Evolutionary conservation across 53 echinoderm and acorn worm species (phyloP).

Genomic region (Holothuria scabra): DNA sequence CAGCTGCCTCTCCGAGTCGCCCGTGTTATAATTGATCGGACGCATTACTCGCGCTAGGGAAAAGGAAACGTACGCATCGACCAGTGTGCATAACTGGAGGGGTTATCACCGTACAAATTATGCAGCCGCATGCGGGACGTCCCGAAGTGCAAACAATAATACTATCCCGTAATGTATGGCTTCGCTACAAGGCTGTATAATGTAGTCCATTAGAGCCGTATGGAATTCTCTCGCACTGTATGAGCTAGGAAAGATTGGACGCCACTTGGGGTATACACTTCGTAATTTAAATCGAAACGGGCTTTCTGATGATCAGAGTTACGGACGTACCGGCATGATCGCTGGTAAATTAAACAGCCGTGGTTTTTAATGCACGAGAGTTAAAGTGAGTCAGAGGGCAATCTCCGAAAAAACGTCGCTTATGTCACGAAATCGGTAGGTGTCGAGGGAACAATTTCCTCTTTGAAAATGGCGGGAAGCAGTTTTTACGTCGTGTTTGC

Average conservation of each 20-base stretch:
- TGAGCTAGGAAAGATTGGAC: too few species aligned
- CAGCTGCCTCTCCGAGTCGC: constrained; percentile 18
- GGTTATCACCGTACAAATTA: constrained; percentile 24
- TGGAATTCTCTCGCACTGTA: too few species aligned
- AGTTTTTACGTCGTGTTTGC: too few species aligned
- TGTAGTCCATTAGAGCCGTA: too few species aligned
- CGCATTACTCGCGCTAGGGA: constrained; percentile 10
- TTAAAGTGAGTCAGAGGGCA: constrained; percentile 18
- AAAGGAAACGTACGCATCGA: constrained; percentile 19
- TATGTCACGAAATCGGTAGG: constrained; percentile 21
- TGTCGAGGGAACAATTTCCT: constrained; percentile 16
- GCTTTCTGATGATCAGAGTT: not conserved
- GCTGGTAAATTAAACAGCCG: constrained; percentile 21
- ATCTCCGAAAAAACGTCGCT: constrained; percentile 3
- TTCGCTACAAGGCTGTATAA: too few species aligned
- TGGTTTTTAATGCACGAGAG: not conserved
- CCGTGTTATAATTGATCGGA: constrained; percentile 27
- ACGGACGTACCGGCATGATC: constrained; percentile 3
- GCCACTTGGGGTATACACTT: too few species aligned
- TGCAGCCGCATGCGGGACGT: constrained; percentile 34
- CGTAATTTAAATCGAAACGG: too few species aligned
- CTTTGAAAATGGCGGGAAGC: too few species aligned
- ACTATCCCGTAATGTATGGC: too few species aligned
- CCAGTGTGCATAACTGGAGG: constrained; percentile 38
- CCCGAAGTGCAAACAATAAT: constrained; percentile 31